Evolutionary conservation across 1,140 invertebrate genomes (phyloP).

Genomic region (Diachasmimorpha longicaudata): DNA sequence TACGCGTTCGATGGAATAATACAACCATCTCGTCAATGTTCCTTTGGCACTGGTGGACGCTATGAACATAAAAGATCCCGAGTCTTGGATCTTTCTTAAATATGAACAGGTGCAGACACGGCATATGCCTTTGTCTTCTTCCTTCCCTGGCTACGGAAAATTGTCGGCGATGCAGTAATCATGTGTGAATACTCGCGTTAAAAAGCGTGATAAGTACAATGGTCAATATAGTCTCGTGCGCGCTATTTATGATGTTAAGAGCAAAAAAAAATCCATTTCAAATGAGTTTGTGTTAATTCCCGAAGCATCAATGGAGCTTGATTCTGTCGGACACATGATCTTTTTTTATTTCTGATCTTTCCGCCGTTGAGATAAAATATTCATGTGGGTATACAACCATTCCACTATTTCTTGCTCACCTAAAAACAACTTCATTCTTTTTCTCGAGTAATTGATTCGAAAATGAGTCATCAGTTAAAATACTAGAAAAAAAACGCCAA

Average conservation of each 20-base stretch:
- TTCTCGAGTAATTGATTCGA: not conserved
- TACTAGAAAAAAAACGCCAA: not conserved
- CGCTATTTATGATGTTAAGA: not conserved
- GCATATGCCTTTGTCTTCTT: not conserved
- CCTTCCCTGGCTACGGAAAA: not conserved
- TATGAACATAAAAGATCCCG: not conserved
- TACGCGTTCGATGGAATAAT: not conserved
- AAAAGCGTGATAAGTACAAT: not conserved
- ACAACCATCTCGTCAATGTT: not conserved
- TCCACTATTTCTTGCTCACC: not conserved
- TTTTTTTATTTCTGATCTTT: not conserved
- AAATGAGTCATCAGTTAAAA: not conserved
- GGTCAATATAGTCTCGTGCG: not conserved
- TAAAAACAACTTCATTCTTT: not conserved
- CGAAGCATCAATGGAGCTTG: not conserved
- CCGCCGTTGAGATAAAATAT: not conserved
- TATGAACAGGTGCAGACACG: conserved; percentile 1
- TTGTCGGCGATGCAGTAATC: conserved; percentile 3
- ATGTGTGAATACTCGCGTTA: conserved; percentile 4
- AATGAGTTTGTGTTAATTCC: not conserved
- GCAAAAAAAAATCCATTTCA: not conserved
- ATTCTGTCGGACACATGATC: not conserved
- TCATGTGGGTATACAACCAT: not conserved
- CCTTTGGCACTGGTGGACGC: not conserved
- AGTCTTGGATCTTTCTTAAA: conserved; percentile 16